Evolutionary conservation across 2,113 vertebrate species (phyloP).

Genomic region (Sciurus niger): DNA sequence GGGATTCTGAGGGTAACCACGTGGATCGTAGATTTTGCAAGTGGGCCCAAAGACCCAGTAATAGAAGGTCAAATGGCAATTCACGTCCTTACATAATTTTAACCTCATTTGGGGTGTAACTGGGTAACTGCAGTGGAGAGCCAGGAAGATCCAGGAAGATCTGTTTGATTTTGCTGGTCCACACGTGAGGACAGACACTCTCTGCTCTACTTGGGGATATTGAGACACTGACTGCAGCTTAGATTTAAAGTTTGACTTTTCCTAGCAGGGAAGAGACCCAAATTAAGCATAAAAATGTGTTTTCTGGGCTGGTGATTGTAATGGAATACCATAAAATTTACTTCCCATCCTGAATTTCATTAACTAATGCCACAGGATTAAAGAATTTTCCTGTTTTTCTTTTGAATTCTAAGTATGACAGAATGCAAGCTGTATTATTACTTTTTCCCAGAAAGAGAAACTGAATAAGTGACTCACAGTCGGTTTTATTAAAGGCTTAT

Average conservation of each 20-base stretch:
- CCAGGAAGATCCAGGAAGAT: not conserved
- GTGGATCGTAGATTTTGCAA: not conserved
- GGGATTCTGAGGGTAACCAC: not conserved
- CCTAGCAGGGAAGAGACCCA: not conserved
- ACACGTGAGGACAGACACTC: not conserved
- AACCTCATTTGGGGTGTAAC: not conserved
- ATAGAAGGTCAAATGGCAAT: not conserved
- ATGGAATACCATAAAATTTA: not conserved
- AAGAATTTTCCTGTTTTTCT: not conserved
- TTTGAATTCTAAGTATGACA: conserved; percentile 44
- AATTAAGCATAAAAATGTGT: not conserved
- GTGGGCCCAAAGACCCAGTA: not conserved
- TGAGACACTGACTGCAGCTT: not conserved
- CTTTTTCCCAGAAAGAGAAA: conserved; percentile 24
- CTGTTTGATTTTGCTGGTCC: not conserved
- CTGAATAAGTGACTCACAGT: conserved; percentile 25
- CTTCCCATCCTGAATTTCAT: not conserved
- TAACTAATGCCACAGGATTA: not conserved
- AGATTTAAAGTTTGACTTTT: not conserved
- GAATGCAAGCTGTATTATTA: not conserved
- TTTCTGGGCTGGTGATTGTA: not conserved
- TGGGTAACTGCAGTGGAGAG: not conserved
- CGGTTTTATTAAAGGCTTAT: conserved; percentile 39
- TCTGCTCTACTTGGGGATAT: rapidly evolving
- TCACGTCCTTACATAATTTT: not conserved